These are phyloP conservation scores for Synanthedon myopaeformis DNA, from an alignment of 2,888 invertebrate genomes.

Conservation along the genomic window DNA sequence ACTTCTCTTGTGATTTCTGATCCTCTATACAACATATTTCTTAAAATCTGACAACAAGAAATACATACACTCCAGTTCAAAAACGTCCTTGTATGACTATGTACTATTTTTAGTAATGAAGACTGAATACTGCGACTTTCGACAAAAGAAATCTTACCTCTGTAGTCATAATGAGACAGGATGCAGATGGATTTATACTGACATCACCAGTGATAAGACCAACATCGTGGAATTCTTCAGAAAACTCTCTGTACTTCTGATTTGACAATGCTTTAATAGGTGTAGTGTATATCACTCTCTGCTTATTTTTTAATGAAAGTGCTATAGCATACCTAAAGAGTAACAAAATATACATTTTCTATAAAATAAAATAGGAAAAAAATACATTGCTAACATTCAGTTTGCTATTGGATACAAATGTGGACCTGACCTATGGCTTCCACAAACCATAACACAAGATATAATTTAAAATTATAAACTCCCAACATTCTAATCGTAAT, in stretches of 20 bases:
- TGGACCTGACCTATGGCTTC: no score
- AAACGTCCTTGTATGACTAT: no score
- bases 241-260: conserved; percentile 98
- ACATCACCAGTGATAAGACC: conserved; percentile 99
- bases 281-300: conserved; percentile 98
- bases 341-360: neutral
- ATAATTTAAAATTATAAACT: no score
- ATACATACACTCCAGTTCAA: neutral
- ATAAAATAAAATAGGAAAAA: no score
- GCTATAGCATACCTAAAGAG: conserved; percentile 89
- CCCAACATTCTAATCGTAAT: no score
- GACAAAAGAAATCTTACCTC: conserved; percentile 70
- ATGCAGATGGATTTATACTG: conserved; percentile 97
- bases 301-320: conserved; percentile 91
- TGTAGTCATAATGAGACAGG: conserved; percentile 99
- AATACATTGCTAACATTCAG: no score
- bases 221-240: conserved; percentile 97
- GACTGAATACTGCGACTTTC: no score
- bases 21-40: conserved; percentile 98
- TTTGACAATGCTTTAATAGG: conserved; percentile 99
- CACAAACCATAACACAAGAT: no score
- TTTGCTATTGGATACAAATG: no score
- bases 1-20: conserved; percentile 99
- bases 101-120: no score
- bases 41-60: conserved; percentile 77